Evolutionary conservation across 92 coral and sea anemone species (phyloP).

Genomic region (Metridium senile): DNA sequence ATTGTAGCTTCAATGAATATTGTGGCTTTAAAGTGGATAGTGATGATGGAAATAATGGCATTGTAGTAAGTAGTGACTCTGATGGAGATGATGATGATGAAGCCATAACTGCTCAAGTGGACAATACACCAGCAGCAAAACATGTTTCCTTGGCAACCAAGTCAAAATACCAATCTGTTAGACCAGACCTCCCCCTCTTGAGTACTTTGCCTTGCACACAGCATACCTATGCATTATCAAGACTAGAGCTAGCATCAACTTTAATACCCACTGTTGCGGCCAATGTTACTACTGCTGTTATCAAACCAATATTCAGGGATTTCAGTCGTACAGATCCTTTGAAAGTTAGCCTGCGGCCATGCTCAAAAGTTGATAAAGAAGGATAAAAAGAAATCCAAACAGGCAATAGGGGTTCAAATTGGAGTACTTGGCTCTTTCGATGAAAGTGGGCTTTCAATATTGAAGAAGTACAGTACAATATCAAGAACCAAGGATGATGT

Average conservation of each 20-base stretch:
- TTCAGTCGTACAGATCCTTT: constrained; percentile 13
- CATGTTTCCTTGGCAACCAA: not conserved
- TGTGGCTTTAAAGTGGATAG: constrained; percentile 1
- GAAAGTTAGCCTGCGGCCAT: constrained; percentile 3
- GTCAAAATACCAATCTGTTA: constrained; percentile 9
- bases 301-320: constrained; percentile 1
- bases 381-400: constrained; percentile 3
- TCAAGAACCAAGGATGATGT: constrained; percentile 1
- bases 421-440: constrained; percentile 3
- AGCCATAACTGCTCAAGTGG: not conserved
- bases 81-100: constrained; percentile 9
- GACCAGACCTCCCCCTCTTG: constrained; percentile 5
- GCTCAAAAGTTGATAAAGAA: too few relatives aligned
- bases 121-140: constrained; percentile 5
- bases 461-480: constrained; percentile 10
- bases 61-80: not conserved
- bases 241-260: constrained; percentile 21
- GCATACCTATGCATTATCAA: not conserved
- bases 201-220: not conserved
- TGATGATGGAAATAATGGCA: constrained; percentile 11
- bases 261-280: not conserved
- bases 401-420: constrained; percentile 12
- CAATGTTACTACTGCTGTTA: constrained; percentile 1
- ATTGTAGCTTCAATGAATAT: not conserved
- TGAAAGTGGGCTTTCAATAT: constrained; percentile 5